Base-by-base conservation (phyloP, 2,888 invertebrate species). In the Trichogramma dendrolimi region DNA sequence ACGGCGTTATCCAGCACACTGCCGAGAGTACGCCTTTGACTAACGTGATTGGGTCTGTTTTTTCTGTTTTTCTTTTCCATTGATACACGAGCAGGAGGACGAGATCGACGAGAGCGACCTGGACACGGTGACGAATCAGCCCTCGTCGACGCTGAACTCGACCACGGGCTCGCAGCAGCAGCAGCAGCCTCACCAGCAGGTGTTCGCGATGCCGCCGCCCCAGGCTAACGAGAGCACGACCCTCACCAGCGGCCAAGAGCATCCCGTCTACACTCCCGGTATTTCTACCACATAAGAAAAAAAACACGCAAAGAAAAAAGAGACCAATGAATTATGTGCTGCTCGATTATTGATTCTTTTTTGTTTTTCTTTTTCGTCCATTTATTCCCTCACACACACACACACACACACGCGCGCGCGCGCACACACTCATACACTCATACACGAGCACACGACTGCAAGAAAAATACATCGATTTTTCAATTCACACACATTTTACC, bases 181-280 rank as follows among this genome's bases (percentile, higher is more conserved):
- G 86, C 52, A 86, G 85, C 71, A 87, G 88, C 58, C 86, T 88
- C 87, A 8, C 10, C 46, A 46, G 14, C 11, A 60, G 53, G 60
- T 57, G 49, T 66, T 62, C 51, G 64, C 66, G 55, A 66, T 66
- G 85, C 72, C 87, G 87, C 57, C 83, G 53, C 79, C 72, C 62
- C 71, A 73, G 67, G 68, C 71, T 63, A 87, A 86, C 56, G 90
- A 90, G 79, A 88, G 84, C 76, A 89, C 89, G 46, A 87, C 87
- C 72, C 83, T 91, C 63, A 78, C 78, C 70, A 77, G 78, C 58
- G 76, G 75, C 41, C 74, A 73, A 54, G 74, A 77, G 41, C 77
- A 74, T 67, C 71, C 74, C 66, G 72, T 73, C 61, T 77, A 77
- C 67, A 77, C 77, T 62, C 71, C 77, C 64, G 77, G 77, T 77